These are phyloP conservation scores for Anhinga anhinga DNA, from an alignment of 2,113 vertebrate genomes.

Conservation along the genomic window DNA sequence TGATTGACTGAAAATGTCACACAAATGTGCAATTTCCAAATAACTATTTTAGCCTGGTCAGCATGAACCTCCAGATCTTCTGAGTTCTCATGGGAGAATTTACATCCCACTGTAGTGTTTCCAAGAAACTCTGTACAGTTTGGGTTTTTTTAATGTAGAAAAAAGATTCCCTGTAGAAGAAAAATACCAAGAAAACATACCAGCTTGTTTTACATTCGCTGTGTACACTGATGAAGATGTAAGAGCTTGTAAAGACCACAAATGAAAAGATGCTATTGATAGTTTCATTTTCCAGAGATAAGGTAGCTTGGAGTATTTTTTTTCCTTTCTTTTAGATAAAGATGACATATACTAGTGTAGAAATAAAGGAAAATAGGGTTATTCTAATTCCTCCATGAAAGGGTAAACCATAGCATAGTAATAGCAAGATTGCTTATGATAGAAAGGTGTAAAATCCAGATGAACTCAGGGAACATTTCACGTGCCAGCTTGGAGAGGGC, in stretches of 20 bases:
- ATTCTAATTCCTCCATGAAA: neutral
- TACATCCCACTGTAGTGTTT: neutral
- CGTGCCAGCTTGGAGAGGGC: neutral
- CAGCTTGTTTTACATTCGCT: neutral
- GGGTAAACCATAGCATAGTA: neutral
- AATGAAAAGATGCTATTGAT: neutral
- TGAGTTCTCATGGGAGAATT: neutral
- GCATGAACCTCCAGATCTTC: neutral
- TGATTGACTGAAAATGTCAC: neutral
- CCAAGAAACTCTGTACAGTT: neutral
- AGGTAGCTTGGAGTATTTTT: neutral
- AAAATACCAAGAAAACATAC: neutral
- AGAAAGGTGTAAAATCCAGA: neutral
- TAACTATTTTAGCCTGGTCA: neutral
- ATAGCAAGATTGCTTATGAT: neutral
- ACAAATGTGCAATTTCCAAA: neutral
- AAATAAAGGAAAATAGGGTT: neutral
- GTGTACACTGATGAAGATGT: neutral
- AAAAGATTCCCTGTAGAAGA: neutral
- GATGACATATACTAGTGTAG: neutral
- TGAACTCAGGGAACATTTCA: neutral
- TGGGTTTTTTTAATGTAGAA: neutral
- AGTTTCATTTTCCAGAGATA: conserved; percentile 33
- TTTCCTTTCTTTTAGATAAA: neutral
- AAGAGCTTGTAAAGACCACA: neutral